Percentiles rank a stretch among this genome's conserved stretches.
Conservation (phyloP, 2,888 invertebrate genomes). For the Phyllotreta cruciferae region DNA sequence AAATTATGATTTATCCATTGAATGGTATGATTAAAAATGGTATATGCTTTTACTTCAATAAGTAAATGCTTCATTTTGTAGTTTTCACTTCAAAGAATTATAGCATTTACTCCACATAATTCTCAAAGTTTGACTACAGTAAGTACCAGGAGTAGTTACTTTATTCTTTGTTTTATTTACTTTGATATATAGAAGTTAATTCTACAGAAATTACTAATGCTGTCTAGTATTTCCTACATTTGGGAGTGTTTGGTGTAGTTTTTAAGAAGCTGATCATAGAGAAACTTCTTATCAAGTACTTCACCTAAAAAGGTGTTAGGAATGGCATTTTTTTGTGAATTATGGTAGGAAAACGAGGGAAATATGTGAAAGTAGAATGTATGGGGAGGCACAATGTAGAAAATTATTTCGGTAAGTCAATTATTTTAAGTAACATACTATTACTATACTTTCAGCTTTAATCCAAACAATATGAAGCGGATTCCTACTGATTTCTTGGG, state of each 20-base stretch:
- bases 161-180: background rate
- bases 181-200: background rate
- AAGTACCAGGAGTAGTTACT: background rate
- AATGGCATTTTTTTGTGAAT: no score
- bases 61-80: background rate
- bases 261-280: constrained; percentile 2
- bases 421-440: background rate
- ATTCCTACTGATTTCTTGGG: background rate
- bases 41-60: constrained; percentile 1
- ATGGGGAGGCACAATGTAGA: background rate
- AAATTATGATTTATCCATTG: background rate
- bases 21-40: background rate
- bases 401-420: constrained; percentile 3
- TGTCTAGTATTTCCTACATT: no score
- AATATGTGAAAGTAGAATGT: no score
- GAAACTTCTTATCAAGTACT: background rate
- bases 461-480: background rate
- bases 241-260: background rate
- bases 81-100: background rate
- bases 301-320: no score
- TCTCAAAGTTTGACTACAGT: background rate
- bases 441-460: background rate
- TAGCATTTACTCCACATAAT: constrained; percentile 1
- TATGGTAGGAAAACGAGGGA: no score
- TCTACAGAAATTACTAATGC: constrained; percentile 1